A percentile compares a stretch with the other conserved stretches of the same genome.
phyloP scores from a whole-genome alignment of 1,140 invertebrate species.

The Diachasmimorpha longicaudata region DNA sequence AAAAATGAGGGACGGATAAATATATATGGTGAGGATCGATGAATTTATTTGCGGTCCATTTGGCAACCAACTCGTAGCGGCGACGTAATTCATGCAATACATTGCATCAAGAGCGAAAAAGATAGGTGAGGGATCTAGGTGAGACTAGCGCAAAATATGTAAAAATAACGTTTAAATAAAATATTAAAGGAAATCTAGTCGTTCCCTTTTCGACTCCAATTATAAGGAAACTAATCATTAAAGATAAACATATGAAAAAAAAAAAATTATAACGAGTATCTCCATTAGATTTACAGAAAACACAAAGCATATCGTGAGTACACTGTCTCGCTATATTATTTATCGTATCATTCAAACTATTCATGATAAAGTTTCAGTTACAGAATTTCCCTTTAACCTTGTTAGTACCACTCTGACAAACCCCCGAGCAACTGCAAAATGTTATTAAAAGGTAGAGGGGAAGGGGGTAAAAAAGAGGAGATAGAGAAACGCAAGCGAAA shows the following conservation, averaged over 20 bases:
- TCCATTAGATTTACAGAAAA: too few species aligned
- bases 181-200: background rate
- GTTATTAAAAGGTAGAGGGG: background rate
- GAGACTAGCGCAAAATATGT: background rate
- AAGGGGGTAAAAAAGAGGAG: background rate
- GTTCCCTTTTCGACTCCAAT: background rate
- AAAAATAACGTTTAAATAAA: background rate
- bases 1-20: background rate
- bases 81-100: slow-evolving; percentile 29
- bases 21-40: slow-evolving; percentile 19
- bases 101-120: slow-evolving; percentile 5
- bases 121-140: background rate
- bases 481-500: background rate
- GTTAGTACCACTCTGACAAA: background rate
- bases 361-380: background rate
- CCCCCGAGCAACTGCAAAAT: background rate
- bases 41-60: slow-evolving; percentile 31
- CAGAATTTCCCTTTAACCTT: background rate
- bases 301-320: too few species aligned
- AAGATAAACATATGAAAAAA: too few species aligned
- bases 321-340: background rate
- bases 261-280: too few species aligned
- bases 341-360: background rate
- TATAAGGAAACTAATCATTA: too few species aligned
- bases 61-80: slow-evolving; percentile 20